Base-by-base conservation (phyloP, 2,113 vertebrate species). In the Vireo altiloquus region DNA sequence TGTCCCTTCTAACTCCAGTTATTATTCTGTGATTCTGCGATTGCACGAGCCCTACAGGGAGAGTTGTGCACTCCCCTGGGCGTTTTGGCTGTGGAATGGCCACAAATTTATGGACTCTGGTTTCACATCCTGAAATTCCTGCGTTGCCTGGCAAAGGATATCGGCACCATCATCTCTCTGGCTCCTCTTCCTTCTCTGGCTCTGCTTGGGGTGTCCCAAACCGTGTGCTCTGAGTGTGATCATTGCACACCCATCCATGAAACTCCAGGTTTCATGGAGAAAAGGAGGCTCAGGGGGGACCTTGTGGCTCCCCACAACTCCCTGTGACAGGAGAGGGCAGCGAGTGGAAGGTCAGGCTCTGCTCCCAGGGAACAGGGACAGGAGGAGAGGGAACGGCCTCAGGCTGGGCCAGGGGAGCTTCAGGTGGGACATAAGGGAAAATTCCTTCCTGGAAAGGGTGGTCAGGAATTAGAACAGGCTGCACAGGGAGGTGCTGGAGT, bases 291-390 rank as follows among this genome's bases (percentile, higher is more conserved):
- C 60, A 42, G 39, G 44, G 6, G 22, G 44, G 1, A 19, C 15
- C 44, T 24, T 74, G 1, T 81, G 37, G 23, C 10, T 66, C 53
- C 60, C 1, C 33, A 64, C 31, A 65, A 1, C 25, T 50, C 59
- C n/a, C 33, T 65, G 68, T 65, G 68, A 31, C 8, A 50, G 50
- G 35, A 50, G 7, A 1, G 13, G 3, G 1, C 46, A 53, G 22
- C 23, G 5, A 0, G 20, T 2, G 31, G 7, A 1, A 12, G n/a
- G 35, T 23, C 0, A 0, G 14, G 4, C 20, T 64, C 25, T 80
- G 17, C 30, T 57, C 35, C 30, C 25, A 33, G 5, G 42, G 59
- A 49, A 50, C 18, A 28, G 57, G 50, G 22, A 57, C 37, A 37
- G 68, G 22, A 33, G 0, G 31, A 37, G 40, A 22, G 7, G 25